A percentile compares a stretch with the other conserved stretches of the same genome.
phyloP scores from a whole-genome alignment of 1,140 invertebrate species.

The Rhyacophila brunnea region DNA sequence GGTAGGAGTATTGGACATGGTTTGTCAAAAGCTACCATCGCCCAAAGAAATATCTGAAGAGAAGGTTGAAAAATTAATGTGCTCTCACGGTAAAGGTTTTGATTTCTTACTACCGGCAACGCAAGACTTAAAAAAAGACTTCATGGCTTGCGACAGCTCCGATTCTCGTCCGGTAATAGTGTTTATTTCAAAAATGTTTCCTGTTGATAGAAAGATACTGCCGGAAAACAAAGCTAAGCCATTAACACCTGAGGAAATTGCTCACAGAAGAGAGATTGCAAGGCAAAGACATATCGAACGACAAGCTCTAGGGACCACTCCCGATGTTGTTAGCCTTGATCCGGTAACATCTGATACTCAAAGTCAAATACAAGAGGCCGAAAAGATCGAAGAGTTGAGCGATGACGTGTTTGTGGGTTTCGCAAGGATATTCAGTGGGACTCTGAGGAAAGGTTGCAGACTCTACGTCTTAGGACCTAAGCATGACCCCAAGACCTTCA shows the following conservation, averaged over 20 bases:
- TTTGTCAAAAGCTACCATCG: conserved; percentile 77
- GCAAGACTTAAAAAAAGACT: conserved; percentile 71
- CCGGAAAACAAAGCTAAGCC: conserved; percentile 72
- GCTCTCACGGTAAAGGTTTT: conserved; percentile 66
- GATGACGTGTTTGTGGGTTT: conserved; percentile 87
- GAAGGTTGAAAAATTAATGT: conserved; percentile 75
- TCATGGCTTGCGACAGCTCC: conserved; percentile 68
- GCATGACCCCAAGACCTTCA: conserved; percentile 75
- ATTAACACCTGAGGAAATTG: conserved; percentile 76
- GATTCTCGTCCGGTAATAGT: conserved; percentile 75
- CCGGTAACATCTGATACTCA: conserved; percentile 42
- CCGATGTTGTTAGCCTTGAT: conserved; percentile 51
- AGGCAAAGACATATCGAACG: conserved; percentile 61
- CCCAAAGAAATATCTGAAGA: conserved; percentile 76
- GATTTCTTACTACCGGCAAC: conserved; percentile 69
- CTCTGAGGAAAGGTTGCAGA: conserved; percentile 71
- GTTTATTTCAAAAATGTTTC: conserved; percentile 96
- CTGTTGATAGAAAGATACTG: conserved; percentile 68
- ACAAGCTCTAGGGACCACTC: conserved; percentile 47
- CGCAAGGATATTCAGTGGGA: conserved; percentile 91
- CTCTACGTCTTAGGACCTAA: conserved; percentile 87
- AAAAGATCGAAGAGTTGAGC: conserved; percentile 46
- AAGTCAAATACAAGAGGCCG: conserved; percentile 31
- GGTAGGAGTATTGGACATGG: conserved; percentile 74
- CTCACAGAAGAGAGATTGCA: conserved; percentile 66